These are phyloP conservation scores for Falco cherrug DNA, from an alignment of 2,797 vertebrate genomes.

Conservation along the genomic window DNA sequence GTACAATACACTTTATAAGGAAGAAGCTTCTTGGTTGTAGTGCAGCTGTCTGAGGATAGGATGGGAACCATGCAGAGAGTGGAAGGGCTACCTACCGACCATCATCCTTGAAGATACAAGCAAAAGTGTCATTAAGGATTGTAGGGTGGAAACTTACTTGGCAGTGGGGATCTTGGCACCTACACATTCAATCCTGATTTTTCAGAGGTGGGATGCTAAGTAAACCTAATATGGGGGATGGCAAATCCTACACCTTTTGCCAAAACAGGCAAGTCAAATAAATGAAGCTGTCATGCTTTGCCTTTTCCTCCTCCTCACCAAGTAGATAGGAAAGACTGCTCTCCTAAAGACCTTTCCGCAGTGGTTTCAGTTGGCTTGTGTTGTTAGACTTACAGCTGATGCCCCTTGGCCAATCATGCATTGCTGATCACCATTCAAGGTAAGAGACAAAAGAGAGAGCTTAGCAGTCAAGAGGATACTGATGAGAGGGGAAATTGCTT, in stretches of 20 bases:
- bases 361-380: constrained; percentile 7
- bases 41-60: background rate
- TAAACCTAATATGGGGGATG: background rate
- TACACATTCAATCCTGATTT: background rate
- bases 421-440: constrained; percentile 68
- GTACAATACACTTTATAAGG: background rate
- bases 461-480: constrained; percentile 47
- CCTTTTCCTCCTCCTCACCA: background rate
- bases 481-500: constrained; percentile 67
- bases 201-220: background rate
- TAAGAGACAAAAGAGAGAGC: constrained; percentile 67
- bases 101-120: background rate
- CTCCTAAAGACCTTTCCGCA: background rate
- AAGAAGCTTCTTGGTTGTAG: background rate
- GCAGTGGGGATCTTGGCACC: background rate
- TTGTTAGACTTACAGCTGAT: constrained; percentile 51
- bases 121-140: background rate
- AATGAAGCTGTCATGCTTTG: background rate
- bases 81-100: background rate
- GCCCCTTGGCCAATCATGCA: constrained; percentile 59
- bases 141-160: background rate
- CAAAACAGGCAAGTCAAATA: background rate
- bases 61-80: background rate
- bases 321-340: background rate
- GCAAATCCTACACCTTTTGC: background rate